Evolutionary conservation across 1,140 invertebrate genomes (phyloP), one percentile per base, ranked within the genome.

Genomic region (Drosophila carrolli): DNA sequence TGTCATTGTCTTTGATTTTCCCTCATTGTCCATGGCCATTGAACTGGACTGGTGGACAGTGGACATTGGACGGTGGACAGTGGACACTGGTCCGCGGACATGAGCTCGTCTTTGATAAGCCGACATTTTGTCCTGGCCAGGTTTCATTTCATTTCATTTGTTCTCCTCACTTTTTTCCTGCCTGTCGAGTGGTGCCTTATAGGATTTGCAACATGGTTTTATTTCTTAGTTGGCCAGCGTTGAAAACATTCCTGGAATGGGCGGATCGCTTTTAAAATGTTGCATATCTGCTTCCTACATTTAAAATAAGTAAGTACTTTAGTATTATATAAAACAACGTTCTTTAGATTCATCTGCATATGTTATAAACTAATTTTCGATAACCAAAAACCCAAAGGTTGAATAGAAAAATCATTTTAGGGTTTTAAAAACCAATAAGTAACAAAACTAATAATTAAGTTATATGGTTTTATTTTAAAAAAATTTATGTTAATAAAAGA

Each of bases 1-100:
- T 88, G 83, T 88, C 83, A 89, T 88, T 88, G 83, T 88, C 83
- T 88, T 86, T 89, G 83, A 89, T 89, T 88, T 86, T 88, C 67
- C 83, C 84, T 88, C 83, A 86, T 86, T 86, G 82, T 86, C 82
- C 81, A 68, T 83, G 82, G 82, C 37, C 75, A 79, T 67, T 75
- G 58, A 70, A 76, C 75, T 86, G 81, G 82, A 77, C 43, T 19
- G 8, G 1, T 48, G 46, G 23, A 48, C 13, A 13, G 4, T 47
- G 46, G 46, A 47, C 46, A 6, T 2, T 1, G 19, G 16, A 47
- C 10, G 1, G 1, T 19, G 62, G 68, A 32, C 29, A 38, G n/a
- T 77, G 79, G 79, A 72, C 78, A 55, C 44, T 65, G 62, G 32
- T 29, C 75, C 27, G 51, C 6, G 44, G 61, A 57, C 61, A 77